Conservation (phyloP, 92 coral and sea anemone species). For the Epizoanthus illoricatus region DNA sequence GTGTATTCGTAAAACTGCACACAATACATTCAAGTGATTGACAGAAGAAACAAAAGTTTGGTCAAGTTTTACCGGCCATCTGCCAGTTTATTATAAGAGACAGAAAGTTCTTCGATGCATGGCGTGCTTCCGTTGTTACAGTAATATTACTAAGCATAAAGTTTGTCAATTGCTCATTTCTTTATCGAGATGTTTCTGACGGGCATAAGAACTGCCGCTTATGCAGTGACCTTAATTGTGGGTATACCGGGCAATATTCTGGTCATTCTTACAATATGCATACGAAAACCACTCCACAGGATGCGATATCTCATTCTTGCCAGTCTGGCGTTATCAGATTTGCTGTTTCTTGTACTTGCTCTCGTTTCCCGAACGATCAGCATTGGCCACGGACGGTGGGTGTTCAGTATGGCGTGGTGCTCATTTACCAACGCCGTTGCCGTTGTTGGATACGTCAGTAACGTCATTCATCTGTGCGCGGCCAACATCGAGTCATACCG, state of each 20-base stretch:
- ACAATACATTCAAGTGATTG: too few relatives aligned
- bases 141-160: too few relatives aligned
- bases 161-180: neutral
- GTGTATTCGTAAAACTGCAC: too few relatives aligned
- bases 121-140: neutral
- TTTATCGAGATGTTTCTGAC: neutral
- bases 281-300: neutral
- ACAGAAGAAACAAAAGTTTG: too few relatives aligned
- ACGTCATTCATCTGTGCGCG: neutral
- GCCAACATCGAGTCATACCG: slow-evolving; percentile 1
- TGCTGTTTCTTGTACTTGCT: neutral
- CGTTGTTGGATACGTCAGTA: neutral
- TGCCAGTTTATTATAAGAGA: too few relatives aligned
- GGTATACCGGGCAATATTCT: slow-evolving; percentile 4
- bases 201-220: neutral
- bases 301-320: neutral
- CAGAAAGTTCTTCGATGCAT: neutral
- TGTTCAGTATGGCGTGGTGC: neutral
- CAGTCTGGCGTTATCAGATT: neutral
- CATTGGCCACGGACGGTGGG: neutral
- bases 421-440: neutral
- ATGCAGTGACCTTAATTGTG: neutral
- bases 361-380: neutral
- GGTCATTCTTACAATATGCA: neutral
- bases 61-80: too few relatives aligned